These are phyloP conservation scores for Melipona bicolor DNA, from an alignment of 2,888 invertebrate genomes.

Conservation along the genomic window DNA sequence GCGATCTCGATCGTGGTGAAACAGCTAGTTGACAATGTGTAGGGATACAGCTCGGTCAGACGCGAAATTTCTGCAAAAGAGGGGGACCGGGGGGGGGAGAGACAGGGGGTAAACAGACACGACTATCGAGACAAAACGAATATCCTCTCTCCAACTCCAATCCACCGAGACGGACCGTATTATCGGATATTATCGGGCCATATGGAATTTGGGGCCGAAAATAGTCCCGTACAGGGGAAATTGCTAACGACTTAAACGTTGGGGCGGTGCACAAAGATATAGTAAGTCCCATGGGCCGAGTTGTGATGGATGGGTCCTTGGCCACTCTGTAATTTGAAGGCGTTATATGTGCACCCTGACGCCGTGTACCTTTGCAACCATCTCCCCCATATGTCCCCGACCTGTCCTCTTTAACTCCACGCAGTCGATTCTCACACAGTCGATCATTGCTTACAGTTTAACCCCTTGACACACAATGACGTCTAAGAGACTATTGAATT, in stretches of 20 bases:
- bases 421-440: no score
- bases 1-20: not conserved
- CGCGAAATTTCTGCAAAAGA: slow-evolving; percentile 4
- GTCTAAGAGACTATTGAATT: no score
- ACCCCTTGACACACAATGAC: no score
- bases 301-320: slow-evolving; percentile 81
- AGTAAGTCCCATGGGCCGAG: slow-evolving; percentile 72
- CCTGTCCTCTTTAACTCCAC: slow-evolving; percentile 43
- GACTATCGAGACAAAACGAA: slow-evolving; percentile 22
- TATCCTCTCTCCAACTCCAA: slow-evolving; percentile 35
- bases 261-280: slow-evolving; percentile 80
- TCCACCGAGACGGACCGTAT: slow-evolving; percentile 64
- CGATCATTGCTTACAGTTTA: not conserved
- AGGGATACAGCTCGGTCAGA: not conserved
- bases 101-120: not conserved
- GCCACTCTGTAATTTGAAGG: slow-evolving; percentile 83
- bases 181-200: slow-evolving; percentile 81
- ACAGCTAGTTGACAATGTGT: not conserved
- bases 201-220: slow-evolving; percentile 83
- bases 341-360: slow-evolving; percentile 82
- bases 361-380: slow-evolving; percentile 70
- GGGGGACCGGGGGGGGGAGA: not conserved
- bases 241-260: slow-evolving; percentile 84
- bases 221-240: slow-evolving; percentile 83
- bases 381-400: slow-evolving; percentile 68